Base-by-base conservation (phyloP, 2,113 vertebrate genomes). In the Clarias magur region DNA sequence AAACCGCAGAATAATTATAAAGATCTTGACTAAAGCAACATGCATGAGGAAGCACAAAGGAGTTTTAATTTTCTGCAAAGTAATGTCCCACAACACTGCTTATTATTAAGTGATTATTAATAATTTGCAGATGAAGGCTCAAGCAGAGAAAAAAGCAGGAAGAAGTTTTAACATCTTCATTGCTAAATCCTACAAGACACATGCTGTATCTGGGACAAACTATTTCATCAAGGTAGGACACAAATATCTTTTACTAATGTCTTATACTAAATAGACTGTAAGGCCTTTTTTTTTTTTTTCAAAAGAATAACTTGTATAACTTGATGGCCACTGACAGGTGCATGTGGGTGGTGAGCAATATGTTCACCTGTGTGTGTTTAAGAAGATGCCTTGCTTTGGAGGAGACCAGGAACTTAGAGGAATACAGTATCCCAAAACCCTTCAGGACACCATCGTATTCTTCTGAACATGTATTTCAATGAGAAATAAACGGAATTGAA, bases 171-270 rank as follows among this genome's bases (percentile, higher is more conserved):
- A 0, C 0, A 48, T 17, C 0, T 97, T 96, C 48, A 60, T 0
- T 12, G 95, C 96, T 0, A 85, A 92, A 57, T 3, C 0, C 0
- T 98, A 87, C 88, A 94, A 0, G 85, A 86, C 15, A 0, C 97
- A 98, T 89, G 0, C 95, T 16, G 97, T 98, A 38, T 86, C 93
- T 0, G 97, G 97, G 17, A 92, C 0, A 0, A 96, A 95, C 88
- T 96, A 92, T 90, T 97, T 95, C 17, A 92, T 99, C 65, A 98
- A 98, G 97, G 97, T 97, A 90, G 83, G 79, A 62, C 4, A 86
- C 15, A 16, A 54, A 42, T 42, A 42, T 42, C 42, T 42, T 42
- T 42, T 42, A 42, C 42, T 42, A 42, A 42, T 42, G 42, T 42
- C 42, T 42, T 6, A 42, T 42, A 42, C 42, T 42, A 42, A 42